Evolutionary conservation across 2,888 invertebrate species (phyloP), one percentile per base, ranked within the genome.

Genomic region (Apodemia zela): DNA sequence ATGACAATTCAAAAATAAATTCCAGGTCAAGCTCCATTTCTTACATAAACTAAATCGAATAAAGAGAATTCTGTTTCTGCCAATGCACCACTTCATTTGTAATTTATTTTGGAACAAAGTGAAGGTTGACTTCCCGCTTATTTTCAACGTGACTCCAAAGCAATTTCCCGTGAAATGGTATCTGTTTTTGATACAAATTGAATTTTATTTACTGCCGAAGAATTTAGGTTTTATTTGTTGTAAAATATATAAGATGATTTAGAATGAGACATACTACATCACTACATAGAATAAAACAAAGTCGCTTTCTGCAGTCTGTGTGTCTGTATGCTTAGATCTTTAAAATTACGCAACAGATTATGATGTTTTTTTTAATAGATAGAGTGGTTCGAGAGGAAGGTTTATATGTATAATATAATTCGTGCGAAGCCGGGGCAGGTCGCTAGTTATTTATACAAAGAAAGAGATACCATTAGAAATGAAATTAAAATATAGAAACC

Each of bases 81-180:
- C 57, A 57, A 57, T 29, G 29, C 57, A 29, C 57, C n/a, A 57
- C 13, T 54, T 54, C 29, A n/a, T 29, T 57, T 57, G 57, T 57
- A 57, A 25, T 57, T 57, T 57, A 57, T 57, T 57, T 57, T 57
- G 15, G 54, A 57, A 57, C 29, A 57, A 57, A 29, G 57, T 57
- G 57, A 29, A 54, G 25, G 25, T 57, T 29, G 57, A 57, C 29
- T 57, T 54, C 25, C 11, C 17, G 25, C 25, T 57, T 25, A 57
- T 29, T 57, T 57, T 57, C 29, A 29, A 57, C 29, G 13, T 21
- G 29, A 57, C 29, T 29, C 29, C 2, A 8, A n/a, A 8, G 3
- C 57, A 57, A 29, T 57, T 29, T 57, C 4, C 29, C 25, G 57
- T 15, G 25, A 57, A 57, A 29, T 57, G 29, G 57, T 57, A 25